These are phyloP conservation scores for Cricetomys ansorgei DNA, from an alignment of 2,113 vertebrate genomes.

Conservation along the genomic window DNA sequence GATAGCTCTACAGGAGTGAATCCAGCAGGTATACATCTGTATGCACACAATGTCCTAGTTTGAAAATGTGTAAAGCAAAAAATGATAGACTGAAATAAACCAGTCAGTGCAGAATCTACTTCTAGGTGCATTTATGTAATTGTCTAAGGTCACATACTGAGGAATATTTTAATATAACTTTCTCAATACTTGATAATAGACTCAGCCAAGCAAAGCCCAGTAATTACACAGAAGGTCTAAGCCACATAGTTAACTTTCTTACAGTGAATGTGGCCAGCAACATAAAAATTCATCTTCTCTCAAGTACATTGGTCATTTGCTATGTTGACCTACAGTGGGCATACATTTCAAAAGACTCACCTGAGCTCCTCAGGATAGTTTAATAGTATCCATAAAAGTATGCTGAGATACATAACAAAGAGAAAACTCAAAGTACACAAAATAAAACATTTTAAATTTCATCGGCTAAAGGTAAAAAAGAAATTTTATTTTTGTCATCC, in stretches of 20 bases:
- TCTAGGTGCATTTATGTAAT: not conserved
- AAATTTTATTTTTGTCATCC: not conserved
- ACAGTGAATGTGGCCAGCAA: not conserved
- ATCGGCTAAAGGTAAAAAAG: not conserved
- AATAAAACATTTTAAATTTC: not conserved
- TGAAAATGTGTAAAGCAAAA: not conserved
- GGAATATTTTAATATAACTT: not conserved
- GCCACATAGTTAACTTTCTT: not conserved
- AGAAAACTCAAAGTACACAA: not conserved
- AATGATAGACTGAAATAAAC: not conserved
- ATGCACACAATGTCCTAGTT: not conserved
- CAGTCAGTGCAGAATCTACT: not conserved
- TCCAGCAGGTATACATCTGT: not conserved
- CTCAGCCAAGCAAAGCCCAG: not conserved
- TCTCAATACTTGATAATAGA: not conserved
- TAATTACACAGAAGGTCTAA: not conserved
- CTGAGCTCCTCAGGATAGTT: not conserved
- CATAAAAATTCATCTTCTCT: slow-evolving; percentile 10
- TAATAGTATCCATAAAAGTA: not conserved
- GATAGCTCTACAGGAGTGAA: not conserved
- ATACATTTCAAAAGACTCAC: not conserved
- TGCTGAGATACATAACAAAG: not conserved
- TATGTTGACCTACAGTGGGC: not conserved
- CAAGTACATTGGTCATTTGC: not conserved
- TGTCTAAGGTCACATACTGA: not conserved